Conservation (phyloP, 1,140 invertebrate genomes). For the Drosophila subobscura region DNA sequence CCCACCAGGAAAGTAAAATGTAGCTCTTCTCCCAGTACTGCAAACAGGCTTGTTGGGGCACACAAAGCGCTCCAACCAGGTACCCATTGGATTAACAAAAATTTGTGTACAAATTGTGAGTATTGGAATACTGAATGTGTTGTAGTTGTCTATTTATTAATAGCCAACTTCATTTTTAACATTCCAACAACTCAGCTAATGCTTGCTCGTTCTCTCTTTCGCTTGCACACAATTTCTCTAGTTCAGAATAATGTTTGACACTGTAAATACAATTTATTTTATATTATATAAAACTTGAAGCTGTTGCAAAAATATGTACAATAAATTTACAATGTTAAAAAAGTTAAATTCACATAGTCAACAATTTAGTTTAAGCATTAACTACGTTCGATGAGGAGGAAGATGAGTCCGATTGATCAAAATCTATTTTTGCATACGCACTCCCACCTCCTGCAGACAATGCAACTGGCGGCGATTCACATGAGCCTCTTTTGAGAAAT, state of each 20-base stretch:
- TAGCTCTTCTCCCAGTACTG: constrained; percentile 53
- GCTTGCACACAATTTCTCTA: too few species aligned
- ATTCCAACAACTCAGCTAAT: too few species aligned
- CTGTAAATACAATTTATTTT: constrained; percentile 52
- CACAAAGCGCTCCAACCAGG: constrained; percentile 45
- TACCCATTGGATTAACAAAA: constrained; percentile 40
- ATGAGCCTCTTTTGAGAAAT: constrained; percentile 63
- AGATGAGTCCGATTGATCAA: constrained; percentile 86
- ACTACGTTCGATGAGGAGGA: constrained; percentile 78
- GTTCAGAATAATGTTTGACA: neutral
- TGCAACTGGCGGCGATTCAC: constrained; percentile 76
- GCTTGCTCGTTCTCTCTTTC: too few species aligned
- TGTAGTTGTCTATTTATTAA: too few species aligned
- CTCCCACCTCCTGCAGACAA: constrained; percentile 83
- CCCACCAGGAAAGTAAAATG: constrained; percentile 63
- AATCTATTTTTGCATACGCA: constrained; percentile 90
- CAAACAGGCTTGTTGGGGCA: constrained; percentile 54
- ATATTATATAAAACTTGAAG: constrained; percentile 46
- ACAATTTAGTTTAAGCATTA: constrained; percentile 57
- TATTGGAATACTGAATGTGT: too few species aligned
- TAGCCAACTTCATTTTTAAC: too few species aligned
- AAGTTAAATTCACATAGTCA: constrained; percentile 34
- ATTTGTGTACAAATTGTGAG: constrained; percentile 13
- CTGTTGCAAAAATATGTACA: constrained; percentile 53
- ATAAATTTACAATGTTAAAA: constrained; percentile 51